These are phyloP conservation scores for Prunella strophiata DNA, from an alignment of 2,797 vertebrate genomes.

Conservation along the genomic window DNA sequence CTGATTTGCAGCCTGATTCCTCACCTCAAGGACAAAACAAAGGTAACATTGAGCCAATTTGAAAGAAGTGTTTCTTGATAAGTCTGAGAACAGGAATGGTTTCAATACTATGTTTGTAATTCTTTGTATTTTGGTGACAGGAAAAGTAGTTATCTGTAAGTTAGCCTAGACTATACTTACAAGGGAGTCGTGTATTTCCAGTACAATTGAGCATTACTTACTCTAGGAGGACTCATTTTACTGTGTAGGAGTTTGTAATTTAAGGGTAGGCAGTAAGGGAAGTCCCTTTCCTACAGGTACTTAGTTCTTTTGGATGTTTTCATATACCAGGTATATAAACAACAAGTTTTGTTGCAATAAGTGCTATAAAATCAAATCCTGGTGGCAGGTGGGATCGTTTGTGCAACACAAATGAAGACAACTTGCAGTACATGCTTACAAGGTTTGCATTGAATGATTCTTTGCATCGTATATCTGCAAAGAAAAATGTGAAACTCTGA, in stretches of 20 bases:
- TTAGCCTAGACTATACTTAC: background rate
- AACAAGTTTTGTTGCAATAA: background rate
- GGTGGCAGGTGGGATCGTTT: background rate
- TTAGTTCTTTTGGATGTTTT: slow-evolving; percentile 13
- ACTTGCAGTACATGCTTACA: background rate
- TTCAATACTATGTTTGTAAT: background rate
- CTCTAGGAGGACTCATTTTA: background rate
- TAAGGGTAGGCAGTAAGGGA: background rate
- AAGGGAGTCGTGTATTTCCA: background rate
- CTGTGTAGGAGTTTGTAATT: background rate
- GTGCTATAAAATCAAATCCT: background rate
- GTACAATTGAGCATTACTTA: background rate
- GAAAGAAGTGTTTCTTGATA: background rate
- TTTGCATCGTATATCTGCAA: background rate
- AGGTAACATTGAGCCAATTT: background rate
- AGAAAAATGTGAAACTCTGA: background rate
- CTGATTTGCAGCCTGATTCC: background rate
- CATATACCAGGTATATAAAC: background rate
- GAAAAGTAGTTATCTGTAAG: background rate
- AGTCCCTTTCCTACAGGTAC: background rate
- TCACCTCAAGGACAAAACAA: background rate
- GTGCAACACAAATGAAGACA: background rate
- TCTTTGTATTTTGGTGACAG: background rate
- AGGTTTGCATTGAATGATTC: background rate
- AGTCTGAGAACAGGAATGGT: background rate